Evolutionary conservation across 2,113 vertebrate genomes (phyloP), one percentile per base, ranked within the genome.

Genomic region (Oryzias melastigma): DNA sequence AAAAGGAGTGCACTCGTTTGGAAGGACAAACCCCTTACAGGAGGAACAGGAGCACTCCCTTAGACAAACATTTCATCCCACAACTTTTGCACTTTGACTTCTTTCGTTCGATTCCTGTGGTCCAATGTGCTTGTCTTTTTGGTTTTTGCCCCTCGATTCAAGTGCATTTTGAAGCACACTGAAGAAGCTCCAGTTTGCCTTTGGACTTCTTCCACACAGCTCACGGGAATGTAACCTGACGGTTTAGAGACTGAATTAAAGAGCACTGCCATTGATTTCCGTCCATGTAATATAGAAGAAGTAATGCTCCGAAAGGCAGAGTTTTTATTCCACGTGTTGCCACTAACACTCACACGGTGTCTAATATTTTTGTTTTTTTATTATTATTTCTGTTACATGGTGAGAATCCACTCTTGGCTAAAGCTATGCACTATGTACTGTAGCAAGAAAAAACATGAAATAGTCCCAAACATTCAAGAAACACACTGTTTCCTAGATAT

Each of bases 61-160:
- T 43, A 22, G 64, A 83, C 57, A 73, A 60, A 61, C 64, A 58
- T 86, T 86, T 85, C 71, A 83, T 81, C 35, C 71, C 75, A 85
- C 76, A 65, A 56, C 77, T 79, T 85, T 89, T 89, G 88, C 87
- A 89, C 87, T 90, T 85, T 87, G 58, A 56, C 68, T 54, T 65
- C 55, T 71, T 65, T 69, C 49, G 56, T 80, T 82, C 52, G 81
- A 58, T 85, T 49, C 58, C 72, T 77, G 78, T 89, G 78, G 75
- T 80, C 77, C 67, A 65, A 7, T 80, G 58, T 73, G 62, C 68
- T 76, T 81, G 89, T 88, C 24, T 52, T 79, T 80, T 66, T 4
- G 12, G 7, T 35, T 35, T 35, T 61, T 62, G 55, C 45, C 58
- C 57, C 82, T 63, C 75, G 47, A 60, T 71, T 80, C 60, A 65